A percentile compares a stretch with the other conserved stretches of the same genome.
Evolutionary conservation across 2,888 invertebrate species (phyloP).

Genomic region (Lasius platythorax): DNA sequence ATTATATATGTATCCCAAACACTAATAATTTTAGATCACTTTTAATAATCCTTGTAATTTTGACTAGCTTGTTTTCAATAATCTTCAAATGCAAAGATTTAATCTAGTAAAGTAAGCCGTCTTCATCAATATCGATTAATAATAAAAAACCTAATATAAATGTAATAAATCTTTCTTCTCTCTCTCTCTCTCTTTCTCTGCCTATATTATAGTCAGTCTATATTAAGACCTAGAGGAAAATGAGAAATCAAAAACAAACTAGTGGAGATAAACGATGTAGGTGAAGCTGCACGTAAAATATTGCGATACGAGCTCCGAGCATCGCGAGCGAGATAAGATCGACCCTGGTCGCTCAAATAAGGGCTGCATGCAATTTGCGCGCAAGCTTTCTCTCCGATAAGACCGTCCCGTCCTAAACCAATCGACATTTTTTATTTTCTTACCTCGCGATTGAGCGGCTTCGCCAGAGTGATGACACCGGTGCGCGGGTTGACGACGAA

Average conservation of each 20-base stretch:
- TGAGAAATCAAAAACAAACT: background rate
- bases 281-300: conserved; percentile 28
- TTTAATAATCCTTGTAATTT: background rate
- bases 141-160: background rate
- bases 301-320: conserved; percentile 9
- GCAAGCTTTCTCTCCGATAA: background rate
- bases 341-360: conserved; percentile 15
- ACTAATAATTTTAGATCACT: background rate
- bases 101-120: background rate
- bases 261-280: background rate
- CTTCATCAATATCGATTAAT: background rate
- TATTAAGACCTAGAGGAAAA: background rate
- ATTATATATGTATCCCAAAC: background rate
- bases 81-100: background rate
- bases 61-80: background rate
- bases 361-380: background rate
- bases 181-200: background rate
- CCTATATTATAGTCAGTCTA: background rate
- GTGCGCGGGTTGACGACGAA: conserved; percentile 92
- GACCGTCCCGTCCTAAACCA: background rate
- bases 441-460: conserved; percentile 94
- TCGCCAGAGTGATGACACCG: conserved; percentile 93
- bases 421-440: conserved; percentile 6
- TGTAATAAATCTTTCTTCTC: background rate
- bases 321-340: background rate